A percentile compares a stretch with the other conserved stretches of the same genome.
These are phyloP conservation scores for Calliphora vomitoria DNA, from an alignment of 2,888 invertebrate species.

Conservation along the genomic window DNA sequence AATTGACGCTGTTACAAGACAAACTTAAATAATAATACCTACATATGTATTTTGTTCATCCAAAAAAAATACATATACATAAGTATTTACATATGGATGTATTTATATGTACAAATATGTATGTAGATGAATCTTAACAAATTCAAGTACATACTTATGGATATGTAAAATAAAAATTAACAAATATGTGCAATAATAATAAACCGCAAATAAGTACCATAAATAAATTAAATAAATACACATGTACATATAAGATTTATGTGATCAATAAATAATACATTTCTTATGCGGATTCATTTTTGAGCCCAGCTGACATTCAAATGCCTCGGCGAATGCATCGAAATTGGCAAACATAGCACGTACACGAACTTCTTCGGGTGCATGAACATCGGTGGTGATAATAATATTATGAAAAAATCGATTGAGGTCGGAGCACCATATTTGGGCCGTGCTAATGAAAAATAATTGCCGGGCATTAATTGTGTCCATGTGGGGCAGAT, in stretches of 20 bases:
- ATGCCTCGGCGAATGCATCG: constrained; percentile 78
- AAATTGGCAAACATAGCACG: constrained; percentile 80
- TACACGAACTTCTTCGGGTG: constrained; percentile 79
- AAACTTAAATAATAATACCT: constrained; percentile 3
- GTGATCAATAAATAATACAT: constrained; percentile 79
- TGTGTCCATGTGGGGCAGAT: constrained; percentile 77
- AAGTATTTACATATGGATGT: no score
- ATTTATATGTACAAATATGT: no score
- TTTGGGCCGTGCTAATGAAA: constrained; percentile 80
- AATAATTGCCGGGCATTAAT: constrained; percentile 80
- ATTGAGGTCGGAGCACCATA: constrained; percentile 78
- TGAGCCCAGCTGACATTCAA: constrained; percentile 76
- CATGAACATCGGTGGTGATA: constrained; percentile 74
- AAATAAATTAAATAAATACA: no score
- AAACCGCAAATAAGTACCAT: no score
- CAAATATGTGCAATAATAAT: no score
- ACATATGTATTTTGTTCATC: neutral
- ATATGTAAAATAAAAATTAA: no score
- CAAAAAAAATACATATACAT: neutral
- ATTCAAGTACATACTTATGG: no score
- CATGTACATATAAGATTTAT: neutral
- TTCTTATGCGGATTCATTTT: constrained; percentile 80
- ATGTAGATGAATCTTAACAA: no score
- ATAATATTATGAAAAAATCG: constrained; percentile 61
- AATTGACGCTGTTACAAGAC: constrained; percentile 18